Base-by-base conservation (phyloP, 2,113 vertebrate genomes). In the Aldabrachelys gigantea region DNA sequence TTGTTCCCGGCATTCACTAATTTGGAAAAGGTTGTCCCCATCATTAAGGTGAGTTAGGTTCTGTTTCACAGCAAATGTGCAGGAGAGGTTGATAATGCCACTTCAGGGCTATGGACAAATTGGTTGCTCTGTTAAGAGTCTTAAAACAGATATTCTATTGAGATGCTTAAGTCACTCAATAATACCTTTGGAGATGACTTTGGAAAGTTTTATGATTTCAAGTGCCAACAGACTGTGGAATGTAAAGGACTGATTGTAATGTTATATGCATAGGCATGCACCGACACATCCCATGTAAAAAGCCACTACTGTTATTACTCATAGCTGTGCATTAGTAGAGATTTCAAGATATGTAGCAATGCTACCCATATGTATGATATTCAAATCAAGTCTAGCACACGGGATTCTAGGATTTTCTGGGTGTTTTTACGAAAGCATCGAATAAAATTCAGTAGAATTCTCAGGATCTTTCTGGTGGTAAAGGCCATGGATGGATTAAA, bases 361-460 rank as follows among this genome's bases (percentile, higher is more conserved):
- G 82, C 47, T 50, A 88, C 21, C 35, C 79, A 56, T 27, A 38
- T 52, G 10, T 38, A 27, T 8, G 50, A 49, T 14, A 80, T 82
- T 56, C 7, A 59, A 92, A 85, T 38, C 12, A 69, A 82, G 27
- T 12, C 6, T n/a, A 1, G 57, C 19, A 84, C 59, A 1, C 0
- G 69, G 29, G 44, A 87, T 80, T 79, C 44, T 50, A 27, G 2
- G 7, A 14, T 83, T 83, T 91, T 90, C 75, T 87, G 78, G 52
- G 24, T 52, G 27, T 8, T 92, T 90, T 62, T 41, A 83, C 7
- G 44, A 94, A 84, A 94, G 84, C 19, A 56, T 1, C 17, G 35
- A 11, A 16, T 12, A 85, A 88, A 49, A 38, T 27, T 65, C 53
- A 85, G 69, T 53, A 90, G 47, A 57, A 29, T 35, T 72, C 54